phyloP scores from a whole-genome alignment of 2,113 vertebrate species.

The Bujurquina vittata region DNA sequence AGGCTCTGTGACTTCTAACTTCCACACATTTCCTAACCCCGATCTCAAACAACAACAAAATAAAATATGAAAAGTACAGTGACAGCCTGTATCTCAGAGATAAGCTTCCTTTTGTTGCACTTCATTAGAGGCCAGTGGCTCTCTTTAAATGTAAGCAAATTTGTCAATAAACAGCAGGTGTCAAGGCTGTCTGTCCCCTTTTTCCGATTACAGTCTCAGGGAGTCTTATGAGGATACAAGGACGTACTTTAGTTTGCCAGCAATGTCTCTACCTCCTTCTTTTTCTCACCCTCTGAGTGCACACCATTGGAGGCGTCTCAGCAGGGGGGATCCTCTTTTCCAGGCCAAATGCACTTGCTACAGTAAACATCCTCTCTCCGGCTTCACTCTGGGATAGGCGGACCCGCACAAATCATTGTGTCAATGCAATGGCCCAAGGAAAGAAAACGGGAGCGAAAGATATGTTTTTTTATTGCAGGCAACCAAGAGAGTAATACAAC shows the following conservation, averaged over 20 bases:
- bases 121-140: background rate
- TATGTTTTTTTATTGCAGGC: background rate
- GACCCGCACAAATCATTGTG: constrained; percentile 51
- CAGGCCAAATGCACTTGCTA: constrained; percentile 53
- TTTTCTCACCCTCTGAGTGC: constrained; percentile 40
- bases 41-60: background rate
- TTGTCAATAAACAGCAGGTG: background rate
- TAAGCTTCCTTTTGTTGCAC: background rate
- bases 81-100: background rate
- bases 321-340: constrained; percentile 52
- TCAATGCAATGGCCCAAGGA: constrained; percentile 16
- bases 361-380: constrained; percentile 58
- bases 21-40: background rate
- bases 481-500: background rate
- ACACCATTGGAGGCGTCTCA: constrained; percentile 56
- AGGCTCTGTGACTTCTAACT: background rate
- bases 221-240: background rate
- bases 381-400: constrained; percentile 47
- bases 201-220: background rate
- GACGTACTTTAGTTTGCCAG: background rate
- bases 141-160: background rate
- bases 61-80: background rate
- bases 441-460: constrained; percentile 40
- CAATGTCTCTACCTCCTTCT: background rate
- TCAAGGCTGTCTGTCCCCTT: background rate